A percentile compares a stretch with the other conserved stretches of the same genome.
Conservation (phyloP, 2,797 vertebrate genomes). For the Cirrhinus mrigala region DNA sequence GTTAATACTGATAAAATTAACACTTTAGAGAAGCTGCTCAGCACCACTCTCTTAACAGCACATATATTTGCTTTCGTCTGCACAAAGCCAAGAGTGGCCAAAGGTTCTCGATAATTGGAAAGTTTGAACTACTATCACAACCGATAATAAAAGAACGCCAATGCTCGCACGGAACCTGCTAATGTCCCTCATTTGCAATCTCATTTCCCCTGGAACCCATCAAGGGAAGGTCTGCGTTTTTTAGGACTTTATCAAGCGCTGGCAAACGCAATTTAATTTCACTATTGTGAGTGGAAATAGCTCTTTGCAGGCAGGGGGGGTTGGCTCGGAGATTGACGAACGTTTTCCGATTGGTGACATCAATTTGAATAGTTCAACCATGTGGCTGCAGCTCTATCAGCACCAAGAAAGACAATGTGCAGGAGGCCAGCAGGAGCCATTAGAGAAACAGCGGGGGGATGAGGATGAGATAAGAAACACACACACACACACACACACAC, state of each 20-base stretch:
- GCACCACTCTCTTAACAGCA: conserved; percentile 44
- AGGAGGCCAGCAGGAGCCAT: conserved; percentile 61
- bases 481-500: conserved; percentile 22
- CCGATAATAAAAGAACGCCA: conserved; percentile 78
- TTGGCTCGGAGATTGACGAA: conserved; percentile 50
- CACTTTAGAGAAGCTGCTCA: conserved; percentile 34
- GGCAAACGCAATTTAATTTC: conserved; percentile 86
- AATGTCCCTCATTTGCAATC: conserved; percentile 86
- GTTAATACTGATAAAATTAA: conserved; percentile 36
- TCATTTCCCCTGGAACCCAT: conserved; percentile 81
- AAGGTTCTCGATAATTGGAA: conserved; percentile 67
- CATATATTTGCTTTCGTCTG: conserved; percentile 40
- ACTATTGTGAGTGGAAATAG: conserved; percentile 65
- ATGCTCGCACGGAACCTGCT: conserved; percentile 74
- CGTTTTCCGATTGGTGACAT: conserved; percentile 77
- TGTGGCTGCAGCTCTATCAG: conserved; percentile 62
- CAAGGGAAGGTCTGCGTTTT: conserved; percentile 73
- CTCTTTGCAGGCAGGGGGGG: conserved; percentile 50
- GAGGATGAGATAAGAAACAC: conserved; percentile 57
- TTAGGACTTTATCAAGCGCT: conserved; percentile 80
- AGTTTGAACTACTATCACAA: conserved; percentile 65
- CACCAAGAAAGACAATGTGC: conserved; percentile 64
- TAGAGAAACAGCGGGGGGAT: conserved; percentile 61
- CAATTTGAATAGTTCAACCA: conserved; percentile 84
- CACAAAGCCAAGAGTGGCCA: conserved; percentile 60